phyloP scores from a whole-genome alignment of 2,113 vertebrate genomes.

The Telmatochromis sp. region DNA sequence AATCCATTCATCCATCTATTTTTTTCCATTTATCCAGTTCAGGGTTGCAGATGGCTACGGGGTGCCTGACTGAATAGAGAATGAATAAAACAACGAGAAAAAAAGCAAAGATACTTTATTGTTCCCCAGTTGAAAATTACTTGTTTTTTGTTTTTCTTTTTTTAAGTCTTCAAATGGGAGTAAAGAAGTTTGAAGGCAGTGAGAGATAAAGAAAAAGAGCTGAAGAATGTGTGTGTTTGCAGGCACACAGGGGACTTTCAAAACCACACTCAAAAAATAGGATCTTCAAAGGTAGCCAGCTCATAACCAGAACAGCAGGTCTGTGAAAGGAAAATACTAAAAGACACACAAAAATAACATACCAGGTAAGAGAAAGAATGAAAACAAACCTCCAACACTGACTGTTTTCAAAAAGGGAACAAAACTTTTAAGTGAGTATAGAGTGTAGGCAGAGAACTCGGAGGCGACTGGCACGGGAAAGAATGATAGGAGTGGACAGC shows the following conservation, averaged over 20 bases:
- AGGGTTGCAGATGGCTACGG: not conserved
- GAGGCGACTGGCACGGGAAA: not conserved
- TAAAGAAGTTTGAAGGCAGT: not conserved
- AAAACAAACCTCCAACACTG: not conserved
- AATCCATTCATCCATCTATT: not conserved
- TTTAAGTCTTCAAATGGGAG: not conserved
- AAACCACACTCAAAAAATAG: not conserved
- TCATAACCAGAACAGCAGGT: slow-evolving; percentile 27
- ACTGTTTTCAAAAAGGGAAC: not conserved
- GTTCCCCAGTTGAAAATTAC: not conserved
- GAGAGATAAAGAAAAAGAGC: not conserved
- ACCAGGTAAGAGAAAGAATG: not conserved
- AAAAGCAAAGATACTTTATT: not conserved
- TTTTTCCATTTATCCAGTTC: not conserved
- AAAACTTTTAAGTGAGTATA: not conserved
- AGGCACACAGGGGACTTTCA: not conserved
- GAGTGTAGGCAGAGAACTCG: not conserved
- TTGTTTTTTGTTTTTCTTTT: not conserved
- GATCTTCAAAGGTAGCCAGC: not conserved
- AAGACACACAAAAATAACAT: not conserved
- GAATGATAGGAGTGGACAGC: slow-evolving; percentile 14
- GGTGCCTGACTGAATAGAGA: not conserved
- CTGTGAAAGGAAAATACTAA: not conserved
- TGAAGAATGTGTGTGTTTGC: not conserved
- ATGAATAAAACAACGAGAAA: not conserved